Conservation (phyloP, 2,113 vertebrate species). For the Hemiscyllium ocellatum region DNA sequence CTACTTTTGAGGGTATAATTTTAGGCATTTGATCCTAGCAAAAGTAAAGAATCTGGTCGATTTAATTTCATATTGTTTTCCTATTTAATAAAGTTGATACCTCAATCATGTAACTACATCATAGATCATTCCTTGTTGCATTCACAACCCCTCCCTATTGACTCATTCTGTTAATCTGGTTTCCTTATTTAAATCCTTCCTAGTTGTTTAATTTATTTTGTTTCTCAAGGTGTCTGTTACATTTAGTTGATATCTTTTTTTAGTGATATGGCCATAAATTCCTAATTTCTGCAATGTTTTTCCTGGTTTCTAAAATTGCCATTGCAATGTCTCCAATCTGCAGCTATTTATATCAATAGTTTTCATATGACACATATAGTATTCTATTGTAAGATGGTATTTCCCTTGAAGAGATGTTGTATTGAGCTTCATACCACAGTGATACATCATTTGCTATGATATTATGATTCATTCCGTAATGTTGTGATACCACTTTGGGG, state of each 20-base stretch:
- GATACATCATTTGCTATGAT: background rate
- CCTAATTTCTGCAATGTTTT: background rate
- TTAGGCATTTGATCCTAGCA: no score
- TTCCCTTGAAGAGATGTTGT: background rate
- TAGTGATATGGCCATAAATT: background rate
- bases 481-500: background rate
- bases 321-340: background rate
- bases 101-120: background rate
- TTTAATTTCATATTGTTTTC: background rate
- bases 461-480: background rate
- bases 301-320: background rate
- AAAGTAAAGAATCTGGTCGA: no score
- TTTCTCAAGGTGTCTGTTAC: background rate
- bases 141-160: background rate
- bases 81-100: background rate
- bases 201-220: background rate
- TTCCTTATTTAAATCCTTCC: background rate
- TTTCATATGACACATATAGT: background rate
- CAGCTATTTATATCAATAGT: background rate
- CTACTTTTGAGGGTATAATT: no score
- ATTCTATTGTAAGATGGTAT: background rate
- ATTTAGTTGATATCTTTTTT: background rate
- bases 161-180: background rate
- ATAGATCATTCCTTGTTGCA: background rate
- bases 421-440: background rate